phyloP scores from a whole-genome alignment of 1,140 invertebrate genomes.

The Eueides isabella region DNA sequence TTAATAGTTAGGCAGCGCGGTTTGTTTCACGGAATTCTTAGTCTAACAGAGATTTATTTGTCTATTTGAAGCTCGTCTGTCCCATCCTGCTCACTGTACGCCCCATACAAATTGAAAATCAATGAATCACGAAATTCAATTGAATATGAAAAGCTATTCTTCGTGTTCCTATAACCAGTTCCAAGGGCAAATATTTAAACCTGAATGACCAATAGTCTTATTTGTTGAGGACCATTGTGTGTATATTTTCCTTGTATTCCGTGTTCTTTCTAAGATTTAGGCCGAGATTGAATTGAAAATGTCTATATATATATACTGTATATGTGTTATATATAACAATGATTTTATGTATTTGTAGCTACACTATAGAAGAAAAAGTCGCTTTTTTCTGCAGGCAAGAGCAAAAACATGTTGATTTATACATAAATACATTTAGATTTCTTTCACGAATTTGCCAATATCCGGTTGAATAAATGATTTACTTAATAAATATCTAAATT shows the following conservation, averaged over 20 bases:
- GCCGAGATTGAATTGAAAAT: constrained; percentile 1
- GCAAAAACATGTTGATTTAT: neutral
- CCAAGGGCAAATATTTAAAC: constrained; percentile 40
- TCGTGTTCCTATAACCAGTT: constrained; percentile 39
- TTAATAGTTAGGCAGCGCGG: constrained; percentile 34
- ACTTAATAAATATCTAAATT: neutral
- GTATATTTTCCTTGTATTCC: constrained; percentile 10
- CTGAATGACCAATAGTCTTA: constrained; percentile 14
- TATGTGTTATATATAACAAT: neutral
- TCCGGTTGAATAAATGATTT: neutral
- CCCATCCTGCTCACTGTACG: constrained; percentile 50
- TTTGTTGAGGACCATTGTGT: neutral
- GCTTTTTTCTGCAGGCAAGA: no score
- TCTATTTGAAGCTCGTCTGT: constrained; percentile 56
- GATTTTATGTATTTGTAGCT: no score
- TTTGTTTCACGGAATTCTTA: constrained; percentile 41
- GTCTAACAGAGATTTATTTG: constrained; percentile 61
- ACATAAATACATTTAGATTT: neutral
- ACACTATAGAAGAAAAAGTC: no score
- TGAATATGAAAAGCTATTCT: constrained; percentile 82
- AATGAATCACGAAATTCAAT: constrained; percentile 83
- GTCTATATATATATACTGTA: neutral
- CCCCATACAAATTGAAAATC: constrained; percentile 81
- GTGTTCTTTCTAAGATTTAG: neutral
- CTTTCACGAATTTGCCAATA: neutral